Percentiles rank a stretch among this genome's conserved stretches.
Conservation (phyloP, 2,888 invertebrate species). For the Hypolimnas misippus region DNA sequence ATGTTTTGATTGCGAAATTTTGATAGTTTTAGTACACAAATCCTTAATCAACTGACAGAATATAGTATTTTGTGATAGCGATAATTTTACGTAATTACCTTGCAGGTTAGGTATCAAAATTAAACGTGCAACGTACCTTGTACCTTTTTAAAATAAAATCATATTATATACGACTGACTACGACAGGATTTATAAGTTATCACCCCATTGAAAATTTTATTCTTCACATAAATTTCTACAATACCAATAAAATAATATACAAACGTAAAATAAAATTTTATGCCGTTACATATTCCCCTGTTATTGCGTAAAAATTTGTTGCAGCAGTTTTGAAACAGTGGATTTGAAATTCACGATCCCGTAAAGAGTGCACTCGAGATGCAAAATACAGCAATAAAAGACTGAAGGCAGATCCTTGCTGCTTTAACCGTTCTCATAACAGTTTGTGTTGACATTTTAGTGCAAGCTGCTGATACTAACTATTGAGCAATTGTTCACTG, state of each 20-base stretch:
- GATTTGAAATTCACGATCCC: conserved; percentile 29
- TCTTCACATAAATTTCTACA: too few relatives aligned
- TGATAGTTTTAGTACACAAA: too few relatives aligned
- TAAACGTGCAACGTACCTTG: too few relatives aligned
- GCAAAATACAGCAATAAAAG: conserved; percentile 62
- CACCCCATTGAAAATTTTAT: too few relatives aligned
- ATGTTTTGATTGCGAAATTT: too few relatives aligned
- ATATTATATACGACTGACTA: too few relatives aligned
- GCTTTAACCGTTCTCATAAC: conserved; percentile 65
- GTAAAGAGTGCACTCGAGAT: conserved; percentile 53
- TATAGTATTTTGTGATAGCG: too few relatives aligned
- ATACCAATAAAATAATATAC: background rate
- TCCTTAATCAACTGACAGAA: too few relatives aligned
- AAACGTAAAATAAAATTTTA: conserved; percentile 1
- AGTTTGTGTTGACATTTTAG: conserved; percentile 71
- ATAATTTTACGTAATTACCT: too few relatives aligned
- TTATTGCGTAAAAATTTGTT: conserved; percentile 25
- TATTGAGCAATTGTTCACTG: conserved; percentile 6
- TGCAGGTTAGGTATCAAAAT: too few relatives aligned
- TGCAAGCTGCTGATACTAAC: conserved; percentile 42
- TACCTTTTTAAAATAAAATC: too few relatives aligned
- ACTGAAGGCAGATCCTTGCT: conserved; percentile 59
- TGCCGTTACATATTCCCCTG: background rate
- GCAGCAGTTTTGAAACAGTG: conserved; percentile 16
- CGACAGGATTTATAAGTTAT: too few relatives aligned